Conservation (phyloP, 2,888 invertebrate genomes). For the Calliphora vomitoria region DNA sequence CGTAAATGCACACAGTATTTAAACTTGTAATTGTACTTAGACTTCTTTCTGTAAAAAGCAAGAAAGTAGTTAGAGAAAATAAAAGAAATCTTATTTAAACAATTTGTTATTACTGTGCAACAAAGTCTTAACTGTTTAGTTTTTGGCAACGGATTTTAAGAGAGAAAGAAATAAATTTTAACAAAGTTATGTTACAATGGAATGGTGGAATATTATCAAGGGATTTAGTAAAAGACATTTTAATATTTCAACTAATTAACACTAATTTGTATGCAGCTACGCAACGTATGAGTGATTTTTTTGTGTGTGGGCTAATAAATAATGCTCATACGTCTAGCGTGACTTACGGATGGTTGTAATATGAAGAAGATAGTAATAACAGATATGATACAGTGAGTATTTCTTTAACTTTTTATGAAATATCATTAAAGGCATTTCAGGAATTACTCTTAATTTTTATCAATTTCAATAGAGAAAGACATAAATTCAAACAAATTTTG, state of each 20-base stretch:
- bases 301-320: background rate
- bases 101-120: background rate
- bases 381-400: too few relatives aligned
- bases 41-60: too few relatives aligned
- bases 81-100: background rate
- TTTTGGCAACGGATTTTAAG: background rate
- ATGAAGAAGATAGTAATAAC: background rate
- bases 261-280: background rate
- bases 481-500: too few relatives aligned
- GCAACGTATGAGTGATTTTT: constrained; percentile 23
- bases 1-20: background rate
- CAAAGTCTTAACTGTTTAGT: background rate
- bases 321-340: background rate
- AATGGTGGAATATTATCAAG: background rate
- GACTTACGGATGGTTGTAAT: too few relatives aligned
- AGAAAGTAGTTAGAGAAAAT: background rate
- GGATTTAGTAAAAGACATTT: background rate
- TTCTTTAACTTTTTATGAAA: too few relatives aligned
- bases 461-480: too few relatives aligned
- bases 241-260: background rate
- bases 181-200: background rate
- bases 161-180: background rate
- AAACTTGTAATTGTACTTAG: constrained; percentile 21
- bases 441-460: too few relatives aligned
- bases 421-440: too few relatives aligned